These are phyloP conservation scores for Pogonomyrmex barbatus DNA, from an alignment of 1,140 invertebrate species.

Conservation along the genomic window DNA sequence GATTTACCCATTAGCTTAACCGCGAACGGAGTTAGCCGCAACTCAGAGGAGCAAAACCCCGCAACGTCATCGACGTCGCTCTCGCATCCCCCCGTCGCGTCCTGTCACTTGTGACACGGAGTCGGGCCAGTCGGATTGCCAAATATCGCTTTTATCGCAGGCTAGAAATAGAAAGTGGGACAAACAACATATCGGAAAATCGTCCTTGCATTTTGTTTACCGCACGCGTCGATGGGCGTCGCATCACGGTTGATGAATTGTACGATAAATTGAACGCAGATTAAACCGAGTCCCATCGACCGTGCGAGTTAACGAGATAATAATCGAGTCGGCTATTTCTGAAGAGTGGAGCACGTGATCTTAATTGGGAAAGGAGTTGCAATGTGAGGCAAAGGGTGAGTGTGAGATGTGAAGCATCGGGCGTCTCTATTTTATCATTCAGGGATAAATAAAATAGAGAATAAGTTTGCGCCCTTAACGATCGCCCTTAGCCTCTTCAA, in stretches of 20 bases:
- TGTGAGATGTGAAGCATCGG: neutral
- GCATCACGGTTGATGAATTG: constrained; percentile 22
- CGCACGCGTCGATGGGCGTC: neutral
- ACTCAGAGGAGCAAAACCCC: constrained; percentile 15
- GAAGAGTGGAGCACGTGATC: neutral
- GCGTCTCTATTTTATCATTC: neutral
- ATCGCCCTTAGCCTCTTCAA: neutral
- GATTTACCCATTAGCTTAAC: constrained; percentile 61
- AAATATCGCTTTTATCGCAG: neutral
- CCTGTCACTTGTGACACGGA: neutral
- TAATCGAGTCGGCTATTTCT: constrained; percentile 51
- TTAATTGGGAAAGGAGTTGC: constrained; percentile 67
- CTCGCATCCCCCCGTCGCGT: neutral
- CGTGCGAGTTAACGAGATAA: constrained; percentile 54
- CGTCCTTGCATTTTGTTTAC: constrained; percentile 27
- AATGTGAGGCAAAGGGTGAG: neutral
- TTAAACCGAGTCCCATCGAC: constrained; percentile 2
- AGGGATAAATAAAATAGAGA: neutral
- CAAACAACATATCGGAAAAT: neutral
- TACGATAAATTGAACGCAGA: constrained; percentile 58
- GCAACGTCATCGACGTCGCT: neutral
- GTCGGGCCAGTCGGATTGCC: neutral
- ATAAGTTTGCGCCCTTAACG: neutral
- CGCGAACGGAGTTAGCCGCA: constrained; percentile 9
- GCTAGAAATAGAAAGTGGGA: neutral